These are phyloP conservation scores for Amphipyra berbera DNA, from an alignment of 2,888 invertebrate species.

Conservation along the genomic window DNA sequence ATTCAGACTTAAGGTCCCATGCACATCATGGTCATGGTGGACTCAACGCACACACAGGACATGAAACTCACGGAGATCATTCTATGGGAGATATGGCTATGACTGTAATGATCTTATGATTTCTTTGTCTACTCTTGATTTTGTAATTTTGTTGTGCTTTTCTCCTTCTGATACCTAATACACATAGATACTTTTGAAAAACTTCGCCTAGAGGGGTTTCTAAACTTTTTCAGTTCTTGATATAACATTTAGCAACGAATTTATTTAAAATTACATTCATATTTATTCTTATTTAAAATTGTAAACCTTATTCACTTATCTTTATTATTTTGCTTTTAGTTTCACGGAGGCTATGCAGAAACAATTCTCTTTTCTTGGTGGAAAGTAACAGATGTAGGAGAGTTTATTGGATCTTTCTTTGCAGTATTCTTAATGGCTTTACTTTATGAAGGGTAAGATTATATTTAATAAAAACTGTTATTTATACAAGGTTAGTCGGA, in stretches of 20 bases:
- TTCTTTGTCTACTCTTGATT: neutral
- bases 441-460: conserved; percentile 96
- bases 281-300: neutral
- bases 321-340: conserved; percentile 89
- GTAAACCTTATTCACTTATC: too few relatives aligned
- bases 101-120: conserved; percentile 64
- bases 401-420: conserved; percentile 96
- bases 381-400: conserved; percentile 93
- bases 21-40: conserved; percentile 35
- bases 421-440: conserved; percentile 97
- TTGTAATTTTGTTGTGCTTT: neutral
- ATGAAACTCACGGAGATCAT: conserved; percentile 44
- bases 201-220: too few relatives aligned
- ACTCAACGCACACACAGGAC: conserved; percentile 35
- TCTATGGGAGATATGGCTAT: conserved; percentile 69
- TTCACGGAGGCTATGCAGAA: conserved; percentile 94
- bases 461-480: conserved; percentile 1
- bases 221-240: neutral
- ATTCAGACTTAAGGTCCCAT: conserved; percentile 53
- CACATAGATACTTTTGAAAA: too few relatives aligned
- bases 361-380: conserved; percentile 95
- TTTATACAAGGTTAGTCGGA: too few relatives aligned
- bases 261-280: neutral
- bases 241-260: too few relatives aligned
- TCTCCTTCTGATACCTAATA: too few relatives aligned